Evolutionary conservation across 1,140 invertebrate genomes (phyloP).

Genomic region (Sitodiplosis mosellana): DNA sequence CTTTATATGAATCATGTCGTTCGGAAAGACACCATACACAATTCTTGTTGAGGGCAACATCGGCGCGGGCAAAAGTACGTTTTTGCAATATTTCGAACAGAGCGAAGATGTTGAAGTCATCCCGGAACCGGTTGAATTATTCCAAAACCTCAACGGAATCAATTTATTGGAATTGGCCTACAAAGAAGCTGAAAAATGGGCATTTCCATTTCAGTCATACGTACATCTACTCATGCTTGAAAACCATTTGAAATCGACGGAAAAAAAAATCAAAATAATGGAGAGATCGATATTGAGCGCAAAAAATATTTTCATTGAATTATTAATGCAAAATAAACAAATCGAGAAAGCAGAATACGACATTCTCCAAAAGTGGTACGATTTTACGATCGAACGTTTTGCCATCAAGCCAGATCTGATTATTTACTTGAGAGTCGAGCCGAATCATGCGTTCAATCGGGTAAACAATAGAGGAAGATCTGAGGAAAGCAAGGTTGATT

Average conservation of each 20-base stretch:
- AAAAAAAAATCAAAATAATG: background rate
- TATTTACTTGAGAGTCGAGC: background rate
- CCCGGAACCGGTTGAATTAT: background rate
- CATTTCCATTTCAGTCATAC: background rate
- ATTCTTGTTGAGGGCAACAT: background rate
- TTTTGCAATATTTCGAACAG: background rate
- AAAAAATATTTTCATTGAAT: background rate
- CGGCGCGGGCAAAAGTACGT: background rate
- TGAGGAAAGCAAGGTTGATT: background rate
- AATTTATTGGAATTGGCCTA: background rate
- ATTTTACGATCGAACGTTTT: background rate
- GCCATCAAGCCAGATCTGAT: background rate
- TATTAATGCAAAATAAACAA: background rate
- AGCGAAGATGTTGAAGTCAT: background rate
- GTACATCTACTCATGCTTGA: background rate
- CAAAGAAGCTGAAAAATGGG: background rate
- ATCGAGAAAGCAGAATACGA: background rate
- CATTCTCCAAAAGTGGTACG: background rate
- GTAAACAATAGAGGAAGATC: background rate
- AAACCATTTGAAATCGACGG: background rate
- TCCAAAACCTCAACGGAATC: background rate
- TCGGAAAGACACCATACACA: slow-evolving; percentile 4
- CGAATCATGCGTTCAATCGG: background rate
- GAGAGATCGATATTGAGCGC: background rate
- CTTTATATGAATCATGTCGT: slow-evolving; percentile 5